Conservation (phyloP, 2,888 invertebrate species). For the Crossocerus cetratus region DNA sequence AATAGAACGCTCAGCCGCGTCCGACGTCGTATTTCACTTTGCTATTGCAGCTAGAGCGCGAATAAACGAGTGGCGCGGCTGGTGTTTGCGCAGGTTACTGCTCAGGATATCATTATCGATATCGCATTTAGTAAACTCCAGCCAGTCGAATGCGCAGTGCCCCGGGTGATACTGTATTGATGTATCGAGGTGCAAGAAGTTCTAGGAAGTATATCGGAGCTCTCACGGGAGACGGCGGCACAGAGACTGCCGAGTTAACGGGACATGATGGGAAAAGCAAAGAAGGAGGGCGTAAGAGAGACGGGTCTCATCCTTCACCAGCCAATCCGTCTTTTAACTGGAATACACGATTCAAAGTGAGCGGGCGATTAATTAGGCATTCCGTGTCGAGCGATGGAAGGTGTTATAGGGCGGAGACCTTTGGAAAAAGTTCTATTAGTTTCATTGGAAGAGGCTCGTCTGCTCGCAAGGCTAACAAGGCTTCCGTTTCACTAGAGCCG, state of each 20-base stretch:
- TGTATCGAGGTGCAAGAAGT: too few species aligned
- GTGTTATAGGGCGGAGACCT: too few species aligned
- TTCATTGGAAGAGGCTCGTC: background rate
- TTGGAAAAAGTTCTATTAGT: background rate
- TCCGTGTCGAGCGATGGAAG: too few species aligned
- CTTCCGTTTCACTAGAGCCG: background rate
- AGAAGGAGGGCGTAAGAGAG: background rate
- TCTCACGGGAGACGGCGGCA: too few species aligned
- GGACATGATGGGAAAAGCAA: background rate
- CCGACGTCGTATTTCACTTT: background rate
- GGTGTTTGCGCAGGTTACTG: background rate
- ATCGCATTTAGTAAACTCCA: too few species aligned
- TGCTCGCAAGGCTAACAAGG: background rate
- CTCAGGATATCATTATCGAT: too few species aligned
- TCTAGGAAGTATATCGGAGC: too few species aligned
- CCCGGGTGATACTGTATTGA: too few species aligned
- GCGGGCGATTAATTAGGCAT: background rate
- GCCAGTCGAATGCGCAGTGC: too few species aligned
- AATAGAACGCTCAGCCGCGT: background rate
- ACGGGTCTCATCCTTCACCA: background rate
- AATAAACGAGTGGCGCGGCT: background rate
- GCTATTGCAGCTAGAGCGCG: background rate
- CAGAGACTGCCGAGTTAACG: too few species aligned
- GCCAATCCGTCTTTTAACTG: background rate
- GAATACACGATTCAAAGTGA: background rate